Evolutionary conservation across 2,797 vertebrate species (phyloP), one percentile per base, ranked within the genome.

Genomic region (Alcedo atthis): DNA sequence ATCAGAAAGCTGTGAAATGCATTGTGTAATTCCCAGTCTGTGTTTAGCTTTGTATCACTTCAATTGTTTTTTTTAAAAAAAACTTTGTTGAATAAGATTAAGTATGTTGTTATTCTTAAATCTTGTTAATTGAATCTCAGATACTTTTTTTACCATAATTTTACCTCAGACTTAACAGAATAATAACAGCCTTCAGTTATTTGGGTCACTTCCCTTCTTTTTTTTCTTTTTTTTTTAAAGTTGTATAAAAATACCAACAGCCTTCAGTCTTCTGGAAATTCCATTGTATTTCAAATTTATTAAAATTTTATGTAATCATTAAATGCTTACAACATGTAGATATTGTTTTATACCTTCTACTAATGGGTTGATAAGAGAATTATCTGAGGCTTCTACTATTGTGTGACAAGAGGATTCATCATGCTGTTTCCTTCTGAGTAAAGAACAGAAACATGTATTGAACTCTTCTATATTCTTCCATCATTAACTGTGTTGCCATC

Each of bases 341-440:
- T 91, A 66, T 58, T 76, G 25, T 81, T 85, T 91, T 78, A 84
- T 88, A 66, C 19, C 21, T 73, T 58, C 91, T 59, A 12, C 77
- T 88, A 95, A 88, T 91, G 74, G 63, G 55, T 70, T 90, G 59
- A 90, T 35, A 81, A 81, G 49, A 32, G 53, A 25, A 85, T 93
- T 78, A 59, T 73, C 74, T 64, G 78, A 32, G 19, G n/a, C n/a
- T 32, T 55, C 54, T 55, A 55, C 32, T 33, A 17, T 69, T 12
- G 13, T 66, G 6, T 57, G 62, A 45, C 71, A 58, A 71, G 32
- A 81, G 13, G 37, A 81, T 89, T 89, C 33, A 83, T 89, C 76
- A 89, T 48, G 37, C 17, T 69, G 16, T 48, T 81, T 93, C 37
- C 26, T 85, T 93, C 51, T 75, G 19, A 88, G 40, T 69, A 79